phyloP scores from a whole-genome alignment of 2,113 vertebrate genomes.

The Empidonax traillii region DNA sequence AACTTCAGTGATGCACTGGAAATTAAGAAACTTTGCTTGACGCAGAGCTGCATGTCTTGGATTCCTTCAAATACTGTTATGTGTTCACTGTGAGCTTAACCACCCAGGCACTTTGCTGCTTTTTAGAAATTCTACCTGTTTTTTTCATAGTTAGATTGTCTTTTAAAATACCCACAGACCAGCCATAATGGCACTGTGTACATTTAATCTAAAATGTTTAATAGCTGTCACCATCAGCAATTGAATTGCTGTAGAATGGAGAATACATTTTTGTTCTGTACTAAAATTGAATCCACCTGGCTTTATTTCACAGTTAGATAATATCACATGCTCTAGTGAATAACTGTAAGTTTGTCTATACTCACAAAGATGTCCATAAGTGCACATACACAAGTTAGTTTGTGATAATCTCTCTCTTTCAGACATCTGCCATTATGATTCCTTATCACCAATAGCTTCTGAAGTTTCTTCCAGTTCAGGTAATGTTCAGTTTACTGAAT shows the following conservation, averaged over 20 bases:
- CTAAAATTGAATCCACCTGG: neutral
- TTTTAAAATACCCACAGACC: constrained; percentile 41
- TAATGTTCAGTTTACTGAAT: neutral
- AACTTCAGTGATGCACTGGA: neutral
- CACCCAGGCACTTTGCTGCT: neutral
- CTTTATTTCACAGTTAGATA: neutral
- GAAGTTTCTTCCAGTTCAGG: neutral
- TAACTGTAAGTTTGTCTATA: neutral
- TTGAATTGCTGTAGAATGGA: constrained; percentile 30
- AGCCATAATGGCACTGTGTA: neutral
- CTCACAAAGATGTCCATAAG: neutral
- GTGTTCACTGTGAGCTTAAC: constrained; percentile 3
- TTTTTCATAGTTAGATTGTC: neutral
- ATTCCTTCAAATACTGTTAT: neutral
- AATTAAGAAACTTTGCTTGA: constrained; percentile 40
- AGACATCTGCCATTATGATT: neutral
- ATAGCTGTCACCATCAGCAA: constrained; percentile 1
- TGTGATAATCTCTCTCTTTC: neutral
- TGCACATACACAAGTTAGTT: neutral
- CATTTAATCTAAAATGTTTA: neutral
- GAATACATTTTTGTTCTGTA: neutral
- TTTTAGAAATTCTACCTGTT: constrained; percentile 23
- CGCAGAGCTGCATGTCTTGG: neutral
- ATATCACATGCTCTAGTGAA: neutral
- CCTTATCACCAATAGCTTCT: neutral